Evolutionary conservation across 2,113 vertebrate species (phyloP).

Genomic region (Crocuta crocuta): DNA sequence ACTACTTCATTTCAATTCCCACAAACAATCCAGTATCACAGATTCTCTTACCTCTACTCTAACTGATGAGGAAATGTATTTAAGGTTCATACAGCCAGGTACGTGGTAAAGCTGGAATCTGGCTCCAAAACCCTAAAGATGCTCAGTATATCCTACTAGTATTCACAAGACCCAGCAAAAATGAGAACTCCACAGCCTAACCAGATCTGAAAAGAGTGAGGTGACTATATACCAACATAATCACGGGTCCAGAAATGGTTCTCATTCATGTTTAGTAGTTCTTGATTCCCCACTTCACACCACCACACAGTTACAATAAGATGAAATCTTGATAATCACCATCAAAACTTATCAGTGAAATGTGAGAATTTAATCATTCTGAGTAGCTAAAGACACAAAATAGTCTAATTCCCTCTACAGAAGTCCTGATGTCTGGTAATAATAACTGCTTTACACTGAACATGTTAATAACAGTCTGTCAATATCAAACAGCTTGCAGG

Average conservation of each 20-base stretch:
- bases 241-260: background rate
- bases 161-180: background rate
- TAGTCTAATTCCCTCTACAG: background rate
- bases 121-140: background rate
- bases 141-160: background rate
- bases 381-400: background rate
- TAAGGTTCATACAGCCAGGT: background rate
- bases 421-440: background rate
- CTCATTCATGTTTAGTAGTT: background rate
- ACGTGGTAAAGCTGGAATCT: background rate
- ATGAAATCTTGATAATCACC: background rate
- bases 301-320: background rate
- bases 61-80: slow-evolving; percentile 27
- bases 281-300: background rate
- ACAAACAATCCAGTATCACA: background rate
- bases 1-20: background rate
- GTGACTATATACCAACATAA: background rate
- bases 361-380: background rate
- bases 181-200: background rate
- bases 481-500: background rate
- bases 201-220: background rate
- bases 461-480: background rate
- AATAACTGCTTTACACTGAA: background rate
- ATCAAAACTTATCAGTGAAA: background rate
- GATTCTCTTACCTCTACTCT: background rate